These are phyloP conservation scores for Tenthredo mesomela DNA, from an alignment of 2,888 invertebrate species.

Conservation along the genomic window DNA sequence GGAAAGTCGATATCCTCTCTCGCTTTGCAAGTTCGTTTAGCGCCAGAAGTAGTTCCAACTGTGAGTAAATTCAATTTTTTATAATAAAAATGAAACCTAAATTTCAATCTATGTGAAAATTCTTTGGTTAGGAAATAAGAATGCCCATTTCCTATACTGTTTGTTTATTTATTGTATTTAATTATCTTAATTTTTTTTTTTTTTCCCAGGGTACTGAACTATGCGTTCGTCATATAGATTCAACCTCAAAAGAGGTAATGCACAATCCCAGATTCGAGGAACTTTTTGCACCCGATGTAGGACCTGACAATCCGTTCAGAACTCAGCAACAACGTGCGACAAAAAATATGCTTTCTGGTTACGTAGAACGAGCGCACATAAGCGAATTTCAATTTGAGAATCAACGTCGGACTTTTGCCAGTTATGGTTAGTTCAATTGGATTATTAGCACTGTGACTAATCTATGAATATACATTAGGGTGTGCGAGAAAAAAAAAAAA, in stretches of 20 bases:
- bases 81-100: conserved; percentile 61
- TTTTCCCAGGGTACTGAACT: conserved; percentile 84
- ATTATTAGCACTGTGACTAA: neutral
- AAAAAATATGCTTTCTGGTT: conserved; percentile 96
- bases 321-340: conserved; percentile 93
- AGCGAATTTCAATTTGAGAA: conserved; percentile 99
- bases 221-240: conserved; percentile 86
- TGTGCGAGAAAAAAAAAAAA: no score
- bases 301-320: conserved; percentile 96
- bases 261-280: conserved; percentile 98
- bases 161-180: neutral
- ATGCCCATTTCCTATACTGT: neutral
- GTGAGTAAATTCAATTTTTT: conserved; percentile 77
- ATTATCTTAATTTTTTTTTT: conserved; percentile 56
- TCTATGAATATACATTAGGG: conserved; percentile 2
- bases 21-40: conserved; percentile 87
- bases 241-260: conserved; percentile 89
- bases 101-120: neutral
- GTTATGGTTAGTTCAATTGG: conserved; percentile 83
- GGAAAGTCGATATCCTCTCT: conserved; percentile 80
- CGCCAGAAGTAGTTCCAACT: conserved; percentile 91
- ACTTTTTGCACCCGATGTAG: conserved; percentile 93
- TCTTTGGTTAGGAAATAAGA: neutral
- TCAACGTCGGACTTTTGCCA: conserved; percentile 95
- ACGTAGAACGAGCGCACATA: conserved; percentile 96